Evolutionary conservation across 2,888 invertebrate genomes (phyloP).

Genomic region (Lamellibrachia satsuma): DNA sequence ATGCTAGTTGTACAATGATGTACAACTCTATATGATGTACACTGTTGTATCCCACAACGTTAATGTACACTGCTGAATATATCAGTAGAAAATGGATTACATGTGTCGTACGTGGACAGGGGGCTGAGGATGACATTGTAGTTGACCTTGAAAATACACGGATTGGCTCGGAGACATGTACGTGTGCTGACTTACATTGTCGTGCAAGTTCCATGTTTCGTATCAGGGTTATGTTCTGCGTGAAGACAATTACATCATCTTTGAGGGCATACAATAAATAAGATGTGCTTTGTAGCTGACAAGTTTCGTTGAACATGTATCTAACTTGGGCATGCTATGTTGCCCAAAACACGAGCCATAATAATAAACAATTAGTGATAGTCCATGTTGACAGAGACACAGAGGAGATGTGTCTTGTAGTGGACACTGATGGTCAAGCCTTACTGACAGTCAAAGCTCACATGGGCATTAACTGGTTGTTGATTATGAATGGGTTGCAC

Average conservation of each 20-base stretch:
- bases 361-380: not conserved
- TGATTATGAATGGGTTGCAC: not conserved
- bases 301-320: not conserved
- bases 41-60: not conserved
- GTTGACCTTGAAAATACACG: not conserved
- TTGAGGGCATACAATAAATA: not conserved
- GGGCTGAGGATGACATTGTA: not conserved
- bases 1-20: slow-evolving; percentile 2
- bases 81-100: not conserved
- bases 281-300: not conserved
- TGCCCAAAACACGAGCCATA: no score
- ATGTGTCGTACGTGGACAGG: not conserved
- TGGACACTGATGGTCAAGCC: not conserved
- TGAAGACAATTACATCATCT: not conserved
- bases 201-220: not conserved
- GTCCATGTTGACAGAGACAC: not conserved
- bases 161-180: not conserved
- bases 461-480: not conserved
- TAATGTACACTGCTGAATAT: not conserved
- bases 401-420: not conserved
- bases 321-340: not conserved
- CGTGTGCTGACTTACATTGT: not conserved
- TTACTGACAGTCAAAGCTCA: not conserved
- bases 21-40: not conserved
- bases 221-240: not conserved